phyloP scores from a whole-genome alignment of 2,113 vertebrate species.

The Trogon melanurus region DNA sequence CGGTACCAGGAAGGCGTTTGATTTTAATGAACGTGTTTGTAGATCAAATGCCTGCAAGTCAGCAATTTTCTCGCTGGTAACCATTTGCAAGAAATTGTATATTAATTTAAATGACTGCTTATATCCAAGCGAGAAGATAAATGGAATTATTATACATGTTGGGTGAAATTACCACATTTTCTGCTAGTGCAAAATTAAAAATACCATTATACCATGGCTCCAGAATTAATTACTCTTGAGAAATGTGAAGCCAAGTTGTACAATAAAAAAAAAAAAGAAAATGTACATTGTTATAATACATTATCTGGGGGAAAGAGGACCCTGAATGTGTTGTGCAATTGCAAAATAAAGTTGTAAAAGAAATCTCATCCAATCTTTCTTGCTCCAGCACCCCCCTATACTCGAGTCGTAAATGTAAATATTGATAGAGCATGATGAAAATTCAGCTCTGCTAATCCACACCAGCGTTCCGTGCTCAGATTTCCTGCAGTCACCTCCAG shows the following conservation, averaged over 20 bases:
- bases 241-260: not conserved
- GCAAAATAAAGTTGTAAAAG: not conserved
- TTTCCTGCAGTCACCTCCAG: not conserved
- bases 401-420: fast-evolving
- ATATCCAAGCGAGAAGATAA: not conserved
- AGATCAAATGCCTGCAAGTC: not conserved
- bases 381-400: not conserved
- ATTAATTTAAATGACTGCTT: constrained; percentile 17
- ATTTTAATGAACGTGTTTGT: not conserved
- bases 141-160: not conserved
- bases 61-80: not conserved
- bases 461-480: not conserved
- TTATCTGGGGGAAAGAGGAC: not conserved
- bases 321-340: not conserved
- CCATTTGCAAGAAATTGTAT: not conserved
- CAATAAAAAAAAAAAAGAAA: not conserved
- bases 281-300: not conserved
- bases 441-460: not conserved
- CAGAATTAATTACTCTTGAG: not conserved
- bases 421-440: too few relatives aligned
- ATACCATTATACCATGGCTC: not conserved
- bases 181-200: not conserved
- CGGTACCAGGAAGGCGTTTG: not conserved
- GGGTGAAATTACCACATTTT: not conserved
- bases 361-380: not conserved